These are phyloP conservation scores for Ambastaia sidthimunki DNA, from an alignment of 2,797 vertebrate genomes.

Conservation along the genomic window DNA sequence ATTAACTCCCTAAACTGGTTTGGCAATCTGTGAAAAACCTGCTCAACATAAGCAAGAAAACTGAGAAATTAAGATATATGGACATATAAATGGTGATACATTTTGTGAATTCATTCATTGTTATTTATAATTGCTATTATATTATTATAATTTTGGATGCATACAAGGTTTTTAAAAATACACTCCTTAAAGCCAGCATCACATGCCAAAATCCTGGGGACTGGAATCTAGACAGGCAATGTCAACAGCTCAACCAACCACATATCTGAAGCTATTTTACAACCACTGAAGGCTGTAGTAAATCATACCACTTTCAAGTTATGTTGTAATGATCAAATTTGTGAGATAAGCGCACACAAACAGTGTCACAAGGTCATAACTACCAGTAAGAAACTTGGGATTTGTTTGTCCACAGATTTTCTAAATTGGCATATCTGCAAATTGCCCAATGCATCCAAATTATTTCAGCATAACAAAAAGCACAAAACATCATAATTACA, in stretches of 20 bases:
- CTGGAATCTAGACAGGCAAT: not conserved
- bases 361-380: not conserved
- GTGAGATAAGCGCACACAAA: not conserved
- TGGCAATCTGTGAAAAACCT: constrained; percentile 65
- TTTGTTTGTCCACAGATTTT: no score
- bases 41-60: constrained; percentile 57
- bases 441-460: no score
- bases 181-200: not conserved
- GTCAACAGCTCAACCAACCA: no score
- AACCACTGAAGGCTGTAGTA: not conserved
- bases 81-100: not conserved
- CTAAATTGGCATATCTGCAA: no score
- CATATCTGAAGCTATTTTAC: not conserved
- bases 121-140: no score
- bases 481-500: no score
- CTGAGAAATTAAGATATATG: constrained; percentile 1
- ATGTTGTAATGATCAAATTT: not conserved
- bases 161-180: no score
- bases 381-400: no score
- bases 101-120: not conserved
- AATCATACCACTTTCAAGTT: not conserved
- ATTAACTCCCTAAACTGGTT: constrained; percentile 43
- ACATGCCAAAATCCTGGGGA: not conserved
- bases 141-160: no score
- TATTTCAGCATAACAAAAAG: no score